A percentile compares a stretch with the other conserved stretches of the same genome.
These are phyloP conservation scores for Caenorhabditis sulstoni DNA, from an alignment of 2,888 invertebrate species.

Conservation along the genomic window DNA sequence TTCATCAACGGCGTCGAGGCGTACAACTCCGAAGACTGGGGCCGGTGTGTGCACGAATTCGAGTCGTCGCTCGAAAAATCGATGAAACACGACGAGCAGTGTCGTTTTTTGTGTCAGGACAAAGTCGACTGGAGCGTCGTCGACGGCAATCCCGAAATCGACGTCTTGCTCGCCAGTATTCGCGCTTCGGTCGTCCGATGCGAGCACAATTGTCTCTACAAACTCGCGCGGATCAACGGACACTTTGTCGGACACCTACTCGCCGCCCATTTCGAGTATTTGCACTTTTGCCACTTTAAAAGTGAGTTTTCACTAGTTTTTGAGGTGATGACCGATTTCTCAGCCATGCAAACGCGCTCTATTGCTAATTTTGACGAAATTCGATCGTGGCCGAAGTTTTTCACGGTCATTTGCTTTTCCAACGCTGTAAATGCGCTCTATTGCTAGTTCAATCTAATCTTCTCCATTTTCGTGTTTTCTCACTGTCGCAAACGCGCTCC, in stretches of 20 bases:
- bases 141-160: conserved; percentile 73
- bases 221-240: conserved; percentile 74
- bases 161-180: conserved; percentile 72
- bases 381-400: too few relatives aligned
- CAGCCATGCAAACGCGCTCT: too few relatives aligned
- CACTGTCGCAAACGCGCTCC: too few relatives aligned
- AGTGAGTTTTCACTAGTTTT: conserved; percentile 55
- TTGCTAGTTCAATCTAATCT: neutral
- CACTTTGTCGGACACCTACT: conserved; percentile 72
- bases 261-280: conserved; percentile 74
- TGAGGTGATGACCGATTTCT: neutral
- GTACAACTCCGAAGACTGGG: conserved; percentile 74
- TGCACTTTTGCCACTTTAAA: conserved; percentile 77
- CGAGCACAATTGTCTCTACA: conserved; percentile 68
- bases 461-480: too few relatives aligned
- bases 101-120: conserved; percentile 73
- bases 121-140: conserved; percentile 74
- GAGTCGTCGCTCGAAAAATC: conserved; percentile 65
- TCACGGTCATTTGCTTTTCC: neutral
- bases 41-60: conserved; percentile 67
- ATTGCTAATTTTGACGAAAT: too few relatives aligned
- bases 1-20: conserved; percentile 76
- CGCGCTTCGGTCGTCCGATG: conserved; percentile 67
- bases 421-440: too few relatives aligned
- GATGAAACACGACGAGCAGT: conserved; percentile 56